These are phyloP conservation scores for Elephantulus edwardii DNA, from an alignment of 2,113 vertebrate genomes.

Conservation along the genomic window DNA sequence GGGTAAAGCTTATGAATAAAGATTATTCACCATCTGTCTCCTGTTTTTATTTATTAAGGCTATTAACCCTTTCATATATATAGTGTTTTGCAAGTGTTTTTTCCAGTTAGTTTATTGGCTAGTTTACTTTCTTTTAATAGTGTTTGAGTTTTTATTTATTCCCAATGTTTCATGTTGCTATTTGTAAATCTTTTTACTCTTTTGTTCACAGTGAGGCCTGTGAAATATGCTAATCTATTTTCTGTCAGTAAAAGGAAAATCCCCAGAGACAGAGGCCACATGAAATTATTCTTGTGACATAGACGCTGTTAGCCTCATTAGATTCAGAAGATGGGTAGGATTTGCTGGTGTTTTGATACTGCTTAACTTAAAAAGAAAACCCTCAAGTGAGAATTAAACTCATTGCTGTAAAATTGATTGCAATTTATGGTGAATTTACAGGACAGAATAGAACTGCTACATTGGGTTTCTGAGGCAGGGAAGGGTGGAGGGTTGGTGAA, in stretches of 20 bases:
- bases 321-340: not conserved
- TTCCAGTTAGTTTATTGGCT: not conserved
- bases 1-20: slow-evolving; percentile 61
- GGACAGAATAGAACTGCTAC: too few relatives aligned
- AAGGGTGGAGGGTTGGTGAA: too few relatives aligned
- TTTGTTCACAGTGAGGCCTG: not conserved
- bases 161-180: not conserved
- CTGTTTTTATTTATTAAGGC: slow-evolving; percentile 30
- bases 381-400: too few relatives aligned
- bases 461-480: too few relatives aligned
- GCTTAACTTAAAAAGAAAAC: too few relatives aligned
- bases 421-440: too few relatives aligned
- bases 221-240: not conserved
- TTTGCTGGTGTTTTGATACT: not conserved
- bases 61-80: slow-evolving; percentile 36
- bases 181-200: not conserved
- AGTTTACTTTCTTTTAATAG: slow-evolving; percentile 9
- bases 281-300: not conserved
- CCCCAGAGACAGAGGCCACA: not conserved
- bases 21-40: slow-evolving; percentile 45
- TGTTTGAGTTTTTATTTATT: not conserved
- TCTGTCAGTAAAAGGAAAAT: not conserved
- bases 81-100: not conserved
- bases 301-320: not conserved
- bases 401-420: too few relatives aligned